These are phyloP conservation scores for Hypotaenidia philippensis DNA, from an alignment of 2,797 vertebrate species.

Conservation along the genomic window DNA sequence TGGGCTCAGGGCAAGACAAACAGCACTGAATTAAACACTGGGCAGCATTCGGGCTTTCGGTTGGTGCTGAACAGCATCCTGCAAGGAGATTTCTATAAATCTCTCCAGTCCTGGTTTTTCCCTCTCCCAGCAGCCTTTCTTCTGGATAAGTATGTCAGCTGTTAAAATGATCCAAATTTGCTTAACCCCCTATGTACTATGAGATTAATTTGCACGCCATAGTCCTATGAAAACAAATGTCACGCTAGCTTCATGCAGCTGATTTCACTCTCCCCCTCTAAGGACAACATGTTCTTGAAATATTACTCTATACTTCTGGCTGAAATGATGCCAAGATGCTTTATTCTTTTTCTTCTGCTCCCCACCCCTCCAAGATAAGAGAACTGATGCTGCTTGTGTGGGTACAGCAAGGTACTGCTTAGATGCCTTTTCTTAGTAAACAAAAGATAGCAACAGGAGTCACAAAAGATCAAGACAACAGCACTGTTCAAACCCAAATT, in stretches of 20 bases:
- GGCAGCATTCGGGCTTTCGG: neutral
- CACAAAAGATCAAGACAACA: neutral
- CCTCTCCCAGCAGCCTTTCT: neutral
- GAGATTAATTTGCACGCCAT: conserved; percentile 14
- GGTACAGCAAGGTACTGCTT: neutral
- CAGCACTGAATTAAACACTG: neutral
- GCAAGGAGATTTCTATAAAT: conserved; percentile 29
- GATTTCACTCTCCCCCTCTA: conserved; percentile 24
- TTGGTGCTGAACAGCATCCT: conserved; percentile 13
- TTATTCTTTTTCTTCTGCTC: neutral
- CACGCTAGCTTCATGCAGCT: conserved; percentile 29
- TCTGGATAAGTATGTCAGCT: neutral
- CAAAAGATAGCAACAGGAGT: neutral
- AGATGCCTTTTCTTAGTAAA: neutral
- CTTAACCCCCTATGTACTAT: neutral
- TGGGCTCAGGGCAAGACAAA: neutral
- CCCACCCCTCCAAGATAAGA: neutral
- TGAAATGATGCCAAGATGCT: neutral
- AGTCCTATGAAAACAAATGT: conserved; percentile 51
- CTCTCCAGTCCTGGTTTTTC: neutral
- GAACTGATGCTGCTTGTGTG: neutral
- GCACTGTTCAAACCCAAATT: neutral
- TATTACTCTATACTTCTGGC: neutral
- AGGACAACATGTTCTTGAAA: conserved; percentile 51
- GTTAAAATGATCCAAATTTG: conserved; percentile 7